Percentiles rank a stretch among this genome's conserved stretches.
Conservation (phyloP, 92 coral and sea anemone genomes). For the Siderastrea siderea region DNA sequence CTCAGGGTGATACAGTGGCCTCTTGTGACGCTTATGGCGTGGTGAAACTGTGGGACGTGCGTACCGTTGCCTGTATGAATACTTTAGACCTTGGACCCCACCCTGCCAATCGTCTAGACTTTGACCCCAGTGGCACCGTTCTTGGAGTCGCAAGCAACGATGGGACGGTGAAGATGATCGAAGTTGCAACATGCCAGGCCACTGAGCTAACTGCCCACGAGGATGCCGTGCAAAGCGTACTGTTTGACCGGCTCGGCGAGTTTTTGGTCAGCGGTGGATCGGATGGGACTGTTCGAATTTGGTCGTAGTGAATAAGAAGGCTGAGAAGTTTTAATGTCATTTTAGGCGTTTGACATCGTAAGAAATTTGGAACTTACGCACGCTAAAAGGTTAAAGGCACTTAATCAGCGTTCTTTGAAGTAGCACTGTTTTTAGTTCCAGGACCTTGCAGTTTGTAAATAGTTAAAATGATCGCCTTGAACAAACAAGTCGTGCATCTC, state of each 20-base stretch:
- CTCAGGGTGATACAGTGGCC: constrained; percentile 97
- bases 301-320: constrained; percentile 70
- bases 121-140: constrained; percentile 97
- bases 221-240: constrained; percentile 95
- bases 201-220: constrained; percentile 98
- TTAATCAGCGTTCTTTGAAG: not conserved
- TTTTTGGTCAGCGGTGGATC: constrained; percentile 96
- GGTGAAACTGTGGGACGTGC: constrained; percentile 98
- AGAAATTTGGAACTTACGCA: not conserved
- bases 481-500: not conserved
- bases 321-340: not conserved
- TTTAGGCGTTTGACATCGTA: not conserved
- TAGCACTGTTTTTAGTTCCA: not conserved
- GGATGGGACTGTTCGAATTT: constrained; percentile 94
- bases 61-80: constrained; percentile 95
- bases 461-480: not conserved
- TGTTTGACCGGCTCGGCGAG: constrained; percentile 95
- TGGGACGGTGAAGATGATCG: constrained; percentile 97
- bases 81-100: constrained; percentile 96
- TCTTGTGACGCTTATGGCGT: constrained; percentile 98
- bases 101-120: constrained; percentile 97
- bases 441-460: not conserved
- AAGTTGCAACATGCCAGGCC: constrained; percentile 87
- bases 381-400: not conserved
- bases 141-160: constrained; percentile 98